Evolutionary conservation across 1,140 invertebrate species (phyloP), one percentile per base, ranked within the genome.

Genomic region (Drosophila punjabiensis): DNA sequence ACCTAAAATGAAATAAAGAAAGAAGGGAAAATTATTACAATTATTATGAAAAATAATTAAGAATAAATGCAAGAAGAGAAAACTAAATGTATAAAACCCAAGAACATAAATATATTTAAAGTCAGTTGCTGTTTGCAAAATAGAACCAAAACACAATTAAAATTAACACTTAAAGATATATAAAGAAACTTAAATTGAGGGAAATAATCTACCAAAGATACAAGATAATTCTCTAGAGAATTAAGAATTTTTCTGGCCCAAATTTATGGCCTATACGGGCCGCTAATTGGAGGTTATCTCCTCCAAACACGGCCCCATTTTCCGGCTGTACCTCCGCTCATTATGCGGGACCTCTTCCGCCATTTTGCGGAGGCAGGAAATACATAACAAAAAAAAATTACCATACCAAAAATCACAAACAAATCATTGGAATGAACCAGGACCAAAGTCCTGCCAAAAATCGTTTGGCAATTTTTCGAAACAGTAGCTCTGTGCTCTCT

Each of bases 11-110:
- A 11, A 45, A 96, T 87, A 97, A 96, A 93, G 1, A 0, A 2
- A 97, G n/a, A n/a, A n/a, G n/a, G n/a, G n/a, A 96, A 53, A 96
- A 95, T 95, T 97, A 96, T 93, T 96, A 96, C 55, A 75, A 67
- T 35, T 65, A 43, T 24, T 24, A 45, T 76, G 56, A n/a, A 16
- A 69, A 59, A 11, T 41, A 53, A 1, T 56, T 5, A 5, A 41
- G 24, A 41, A 8, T 66, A 7, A 9, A 5, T 7, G 2, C 18
- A 14, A 8, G 0, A n/a, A n/a, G 3, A n/a, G 37, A 5, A 33
- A 8, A 33, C 20, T 0, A 8, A 3, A 0, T 45, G 1, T 11
- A n/a, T 8, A 20, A 32, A 48, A 28, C 2, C 1, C 8, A 45
- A 14, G 2, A 14, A 47, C 10, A 20, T 20, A 11, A 9, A 20